A percentile compares a stretch with the other conserved stretches of the same genome.
phyloP scores from a whole-genome alignment of 2,888 invertebrate species.

The Pterostichus niger region DNA sequence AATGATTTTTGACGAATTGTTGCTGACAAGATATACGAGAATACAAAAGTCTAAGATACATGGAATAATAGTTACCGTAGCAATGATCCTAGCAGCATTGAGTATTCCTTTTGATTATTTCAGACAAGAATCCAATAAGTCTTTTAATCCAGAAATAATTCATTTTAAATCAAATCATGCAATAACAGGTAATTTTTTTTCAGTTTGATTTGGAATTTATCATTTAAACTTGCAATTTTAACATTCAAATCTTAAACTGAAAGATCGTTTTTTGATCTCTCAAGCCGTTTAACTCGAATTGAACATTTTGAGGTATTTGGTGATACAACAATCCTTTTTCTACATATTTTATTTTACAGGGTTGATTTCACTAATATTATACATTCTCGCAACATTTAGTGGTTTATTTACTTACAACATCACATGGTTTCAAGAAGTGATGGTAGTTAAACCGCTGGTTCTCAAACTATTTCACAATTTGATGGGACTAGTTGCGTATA shows the following conservation, averaged over 20 bases:
- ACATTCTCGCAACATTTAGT: slow-evolving; percentile 70
- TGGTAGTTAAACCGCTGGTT: slow-evolving; percentile 70
- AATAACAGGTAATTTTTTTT: slow-evolving; percentile 32
- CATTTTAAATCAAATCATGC: slow-evolving; percentile 61
- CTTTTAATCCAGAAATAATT: slow-evolving; percentile 23
- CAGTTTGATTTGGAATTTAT: too few species aligned
- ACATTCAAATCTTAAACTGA: background rate
- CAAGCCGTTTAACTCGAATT: too few species aligned
- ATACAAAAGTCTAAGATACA: slow-evolving; percentile 53
- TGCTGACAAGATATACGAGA: slow-evolving; percentile 16
- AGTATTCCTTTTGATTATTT: slow-evolving; percentile 19
- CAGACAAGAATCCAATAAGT: slow-evolving; percentile 50
- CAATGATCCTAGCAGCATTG: slow-evolving; percentile 35
- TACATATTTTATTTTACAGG: slow-evolving; percentile 72
- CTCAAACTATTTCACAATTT: slow-evolving; percentile 73
- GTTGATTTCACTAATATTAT: slow-evolving; percentile 72
- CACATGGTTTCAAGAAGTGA: slow-evolving; percentile 70
- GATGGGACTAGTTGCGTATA: slow-evolving; percentile 72
- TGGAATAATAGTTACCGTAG: slow-evolving; percentile 35
- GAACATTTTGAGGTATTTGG: too few species aligned
- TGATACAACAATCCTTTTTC: too few species aligned
- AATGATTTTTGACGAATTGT: slow-evolving; percentile 27
- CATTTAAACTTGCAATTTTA: too few species aligned
- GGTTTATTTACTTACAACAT: slow-evolving; percentile 72
- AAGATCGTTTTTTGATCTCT: too few species aligned